Conservation (phyloP, 1,140 invertebrate species). For the Pseudomyrmex dendroicus region DNA sequence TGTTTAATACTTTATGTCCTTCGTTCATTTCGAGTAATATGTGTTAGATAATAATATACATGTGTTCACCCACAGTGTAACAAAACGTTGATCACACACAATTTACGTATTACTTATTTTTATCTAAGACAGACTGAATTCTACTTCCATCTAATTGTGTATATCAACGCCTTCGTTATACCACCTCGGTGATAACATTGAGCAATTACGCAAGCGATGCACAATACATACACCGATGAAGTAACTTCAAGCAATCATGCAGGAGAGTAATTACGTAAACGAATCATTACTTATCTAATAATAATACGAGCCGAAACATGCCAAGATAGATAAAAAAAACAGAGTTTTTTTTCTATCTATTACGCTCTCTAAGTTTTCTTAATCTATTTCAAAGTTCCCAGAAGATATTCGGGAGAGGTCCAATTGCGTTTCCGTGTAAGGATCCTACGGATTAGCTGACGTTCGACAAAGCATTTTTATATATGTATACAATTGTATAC, state of each 20-base stretch:
- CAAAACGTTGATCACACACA: constrained; percentile 20
- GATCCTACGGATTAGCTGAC: constrained; percentile 42
- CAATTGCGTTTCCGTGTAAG: constrained; percentile 26
- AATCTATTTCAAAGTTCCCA: constrained; percentile 63
- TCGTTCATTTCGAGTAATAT: constrained; percentile 15
- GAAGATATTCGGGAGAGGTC: constrained; percentile 45
- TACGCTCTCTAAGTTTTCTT: constrained; percentile 62
- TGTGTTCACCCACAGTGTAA: constrained; percentile 42
- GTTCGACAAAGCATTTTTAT: constrained; percentile 37
- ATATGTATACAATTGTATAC: constrained; percentile 42
- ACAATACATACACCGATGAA: constrained; percentile 25
- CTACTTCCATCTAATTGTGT: neutral
- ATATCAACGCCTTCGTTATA: constrained; percentile 35
- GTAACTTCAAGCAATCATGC: constrained; percentile 25
- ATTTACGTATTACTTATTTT: constrained; percentile 4
- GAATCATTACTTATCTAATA: constrained; percentile 49
- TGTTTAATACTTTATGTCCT: constrained; percentile 13
- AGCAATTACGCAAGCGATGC: constrained; percentile 47
- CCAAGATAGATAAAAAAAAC: constrained; percentile 58
- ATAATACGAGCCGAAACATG: constrained; percentile 57
- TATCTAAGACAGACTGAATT: constrained; percentile 5
- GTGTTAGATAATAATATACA: constrained; percentile 25
- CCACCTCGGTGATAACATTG: constrained; percentile 47
- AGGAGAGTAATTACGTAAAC: constrained; percentile 35
- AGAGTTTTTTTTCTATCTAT: constrained; percentile 63